Evolutionary conservation across 1,140 invertebrate species (phyloP), one percentile per base, ranked within the genome.

Genomic region (Medauroidea extradentata): DNA sequence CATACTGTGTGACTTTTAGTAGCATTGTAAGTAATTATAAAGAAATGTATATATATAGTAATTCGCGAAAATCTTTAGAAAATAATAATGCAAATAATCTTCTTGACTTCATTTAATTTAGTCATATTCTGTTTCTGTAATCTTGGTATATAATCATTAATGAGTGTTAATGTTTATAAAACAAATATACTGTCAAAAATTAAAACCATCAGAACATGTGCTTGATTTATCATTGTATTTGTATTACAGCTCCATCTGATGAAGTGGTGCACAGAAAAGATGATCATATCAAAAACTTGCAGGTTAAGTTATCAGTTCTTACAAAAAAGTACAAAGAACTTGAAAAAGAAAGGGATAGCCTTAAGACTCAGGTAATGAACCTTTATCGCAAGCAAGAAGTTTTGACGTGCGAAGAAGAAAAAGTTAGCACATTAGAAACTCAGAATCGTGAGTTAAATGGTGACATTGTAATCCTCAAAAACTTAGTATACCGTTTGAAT

Each of bases 391-490:
- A 3, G 14, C n/a, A 55, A 2, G n/a, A 5, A 46, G 18, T 1
- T 24, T 25, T 9, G 13, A 14, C 11, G 16, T 24, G 16, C 1
- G 19, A 55, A 9, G 39, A 11, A 13, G 11, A 14, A 16, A 38
- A 11, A 16, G 14, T 55, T 21, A n/a, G 29, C 9, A 34, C 18
- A 24, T 63, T 79, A 27, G 74, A 75, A 24, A 67, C 67, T 3
- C 74, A 79, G 39, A 86, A 84, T 67, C 63, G 69, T 49, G 77
- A 81, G 34, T 66, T 83, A 4, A 70, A 69, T 21, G 78, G 83
- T 64, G 86, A 88, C 67, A 70, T 86, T 39, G 70, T 75, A 18
- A 81, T 88, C 73, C 67, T 87, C 3, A 88, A 88, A 71, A 84
- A 80, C 41, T 75, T 88, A 0, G 79, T 88, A 57, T 86, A 82